These are phyloP conservation scores for Psittacus erithacus DNA, from an alignment of 2,113 vertebrate species.

Conservation along the genomic window DNA sequence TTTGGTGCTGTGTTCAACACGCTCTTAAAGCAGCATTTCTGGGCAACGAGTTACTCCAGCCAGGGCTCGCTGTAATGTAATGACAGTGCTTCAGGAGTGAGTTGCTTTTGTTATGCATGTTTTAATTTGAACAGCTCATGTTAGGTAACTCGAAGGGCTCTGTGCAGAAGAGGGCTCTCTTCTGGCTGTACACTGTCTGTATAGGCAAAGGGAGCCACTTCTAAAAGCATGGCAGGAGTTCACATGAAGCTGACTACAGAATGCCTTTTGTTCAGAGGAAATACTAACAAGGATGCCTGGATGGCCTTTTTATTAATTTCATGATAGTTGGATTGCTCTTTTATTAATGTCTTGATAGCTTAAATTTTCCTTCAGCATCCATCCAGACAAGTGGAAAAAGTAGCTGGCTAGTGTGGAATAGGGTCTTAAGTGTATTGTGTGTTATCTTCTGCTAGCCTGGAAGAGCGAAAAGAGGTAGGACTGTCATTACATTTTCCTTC, in stretches of 20 bases:
- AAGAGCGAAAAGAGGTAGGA: background rate
- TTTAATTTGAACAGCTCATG: background rate
- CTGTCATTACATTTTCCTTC: constrained; percentile 3
- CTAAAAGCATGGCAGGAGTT: background rate
- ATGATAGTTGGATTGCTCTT: background rate
- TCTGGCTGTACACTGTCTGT: background rate
- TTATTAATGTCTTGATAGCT: background rate
- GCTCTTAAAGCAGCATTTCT: background rate
- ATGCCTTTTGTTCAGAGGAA: background rate
- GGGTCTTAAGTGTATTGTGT: background rate
- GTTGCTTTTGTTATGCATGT: background rate
- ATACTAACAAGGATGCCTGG: background rate
- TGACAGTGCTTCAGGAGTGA: background rate
- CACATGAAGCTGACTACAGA: background rate
- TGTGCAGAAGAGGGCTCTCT: background rate
- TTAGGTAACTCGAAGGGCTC: background rate
- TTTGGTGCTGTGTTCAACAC: background rate
- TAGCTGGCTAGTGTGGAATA: background rate
- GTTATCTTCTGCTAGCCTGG: background rate
- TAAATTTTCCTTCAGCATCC: background rate
- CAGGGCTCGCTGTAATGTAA: background rate
- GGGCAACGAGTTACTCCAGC: background rate
- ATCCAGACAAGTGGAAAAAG: background rate
- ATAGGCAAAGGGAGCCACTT: background rate
- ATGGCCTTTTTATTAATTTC: background rate